Conservation (phyloP, 2,797 vertebrate species). For the Chelonia mydas region DNA sequence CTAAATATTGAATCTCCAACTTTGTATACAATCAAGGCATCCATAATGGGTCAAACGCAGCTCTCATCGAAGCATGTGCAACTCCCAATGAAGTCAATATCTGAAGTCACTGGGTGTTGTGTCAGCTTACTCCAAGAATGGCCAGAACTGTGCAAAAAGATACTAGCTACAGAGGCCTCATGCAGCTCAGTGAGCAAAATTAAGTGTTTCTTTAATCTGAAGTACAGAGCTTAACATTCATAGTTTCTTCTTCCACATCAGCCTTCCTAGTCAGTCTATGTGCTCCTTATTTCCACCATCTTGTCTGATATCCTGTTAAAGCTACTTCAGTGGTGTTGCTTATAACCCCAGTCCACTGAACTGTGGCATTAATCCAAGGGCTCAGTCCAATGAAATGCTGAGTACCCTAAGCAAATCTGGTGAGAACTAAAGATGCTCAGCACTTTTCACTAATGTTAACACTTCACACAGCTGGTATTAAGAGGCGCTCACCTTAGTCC, state of each 20-base stretch:
- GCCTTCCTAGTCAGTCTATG: not conserved
- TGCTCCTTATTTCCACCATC: not conserved
- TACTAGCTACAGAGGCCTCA: not conserved
- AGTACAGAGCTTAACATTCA: not conserved
- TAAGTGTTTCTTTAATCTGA: not conserved
- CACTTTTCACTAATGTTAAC: not conserved
- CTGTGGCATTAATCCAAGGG: not conserved
- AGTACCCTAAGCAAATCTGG: not conserved
- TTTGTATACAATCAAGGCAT: not conserved
- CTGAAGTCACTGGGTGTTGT: not conserved
- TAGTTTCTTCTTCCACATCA: not conserved
- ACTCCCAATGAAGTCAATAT: not conserved
- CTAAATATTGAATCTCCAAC: not conserved
- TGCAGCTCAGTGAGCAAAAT: not conserved
- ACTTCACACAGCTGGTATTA: not conserved
- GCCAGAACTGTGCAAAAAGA: not conserved
- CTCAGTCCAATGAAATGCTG: not conserved
- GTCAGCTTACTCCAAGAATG: not conserved
- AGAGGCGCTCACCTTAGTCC: not conserved
- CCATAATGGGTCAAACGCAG: not conserved
- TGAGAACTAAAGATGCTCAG: not conserved
- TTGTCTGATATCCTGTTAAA: not conserved
- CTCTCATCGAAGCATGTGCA: not conserved
- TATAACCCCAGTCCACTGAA: not conserved
- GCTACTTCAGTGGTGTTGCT: not conserved